Percentiles rank a stretch among this genome's conserved stretches.
Conservation (phyloP, 2,113 vertebrate genomes). For the Aspiorhynchus laticeps region DNA sequence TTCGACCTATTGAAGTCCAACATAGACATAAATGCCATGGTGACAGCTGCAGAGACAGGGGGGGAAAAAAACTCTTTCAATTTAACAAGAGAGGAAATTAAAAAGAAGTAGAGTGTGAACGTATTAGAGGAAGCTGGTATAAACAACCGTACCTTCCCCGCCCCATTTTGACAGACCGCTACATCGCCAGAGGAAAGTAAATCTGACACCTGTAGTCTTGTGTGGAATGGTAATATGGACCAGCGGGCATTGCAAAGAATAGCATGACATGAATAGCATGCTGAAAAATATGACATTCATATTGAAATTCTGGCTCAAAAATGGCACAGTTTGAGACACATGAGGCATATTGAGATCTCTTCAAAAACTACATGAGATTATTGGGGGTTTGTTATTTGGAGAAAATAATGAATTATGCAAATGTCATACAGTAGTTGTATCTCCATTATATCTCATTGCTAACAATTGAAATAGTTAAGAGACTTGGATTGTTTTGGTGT, state of each 20-base stretch:
- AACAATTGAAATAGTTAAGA: neutral
- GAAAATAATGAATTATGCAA: neutral
- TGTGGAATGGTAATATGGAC: conserved; percentile 11
- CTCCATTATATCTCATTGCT: neutral
- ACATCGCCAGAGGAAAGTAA: neutral
- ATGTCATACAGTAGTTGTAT: no score
- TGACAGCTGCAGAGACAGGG: conserved; percentile 5
- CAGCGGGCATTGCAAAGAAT: neutral
- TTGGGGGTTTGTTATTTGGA: neutral
- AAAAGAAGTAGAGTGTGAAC: conserved; percentile 36
- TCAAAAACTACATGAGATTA: neutral
- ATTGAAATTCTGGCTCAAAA: neutral
- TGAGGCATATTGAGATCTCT: neutral
- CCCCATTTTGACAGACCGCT: neutral
- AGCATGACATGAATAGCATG: neutral
- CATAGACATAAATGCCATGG: conserved; percentile 40
- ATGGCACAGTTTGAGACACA: neutral
- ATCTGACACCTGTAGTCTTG: conserved; percentile 7
- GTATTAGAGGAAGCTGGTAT: conserved; percentile 14
- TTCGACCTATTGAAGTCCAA: conserved; percentile 36
- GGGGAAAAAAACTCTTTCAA: neutral
- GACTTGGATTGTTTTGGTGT: neutral
- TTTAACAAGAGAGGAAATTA: conserved; percentile 43
- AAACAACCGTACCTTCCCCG: neutral
- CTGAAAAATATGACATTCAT: neutral